Base-by-base conservation (phyloP, 2,797 vertebrate species). In the Chrosomus eos region DNA sequence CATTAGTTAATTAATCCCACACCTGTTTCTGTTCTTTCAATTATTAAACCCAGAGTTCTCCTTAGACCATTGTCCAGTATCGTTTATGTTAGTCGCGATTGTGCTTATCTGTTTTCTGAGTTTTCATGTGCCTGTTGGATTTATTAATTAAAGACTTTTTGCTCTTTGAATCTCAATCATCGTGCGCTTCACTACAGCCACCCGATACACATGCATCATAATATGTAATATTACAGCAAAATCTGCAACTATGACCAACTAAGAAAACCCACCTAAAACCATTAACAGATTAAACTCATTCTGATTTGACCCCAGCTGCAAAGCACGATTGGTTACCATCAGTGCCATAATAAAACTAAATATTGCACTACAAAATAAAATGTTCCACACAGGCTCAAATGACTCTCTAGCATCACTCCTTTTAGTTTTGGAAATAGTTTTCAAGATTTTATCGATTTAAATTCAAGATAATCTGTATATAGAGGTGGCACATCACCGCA, bases 361-460 rank as follows among this genome's bases (percentile, higher is more conserved):
- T 45, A 45, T 26, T 45, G 13, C 23, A 43, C 11, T 45, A 26
- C 26, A n/a, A 40, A 40, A 43, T 13, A 70, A 40, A 70, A 70
- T 70, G 64, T 13, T 82, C 19, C 26, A 73, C 55, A 62, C 23
- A 74, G 43, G 16, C 28, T 51, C 18, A 16, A 75, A 55, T 14
- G n/a, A 55, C 36, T 36, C 14, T 62, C 23, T 18, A 79, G 40
- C 18, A 62, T 26, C 4, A 31, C 26, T 62, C 19, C 21, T 78
- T 64, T 64, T 77, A n/a, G 36, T 40, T 77, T n/a, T 28, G 26
- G 40, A 60, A 74, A 48, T 45, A 19, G 14, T 64, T 78, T 78
- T 19, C 1, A 62, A 40, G 33, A 77, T 23, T 60, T 66, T 7
- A 66, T 19, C 9, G 1, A 45, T 23, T 67, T 43, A 21, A 67